A percentile compares a stretch with the other conserved stretches of the same genome.
phyloP scores from a whole-genome alignment of 2,888 invertebrate species.

The Sclerodermus sp. region DNA sequence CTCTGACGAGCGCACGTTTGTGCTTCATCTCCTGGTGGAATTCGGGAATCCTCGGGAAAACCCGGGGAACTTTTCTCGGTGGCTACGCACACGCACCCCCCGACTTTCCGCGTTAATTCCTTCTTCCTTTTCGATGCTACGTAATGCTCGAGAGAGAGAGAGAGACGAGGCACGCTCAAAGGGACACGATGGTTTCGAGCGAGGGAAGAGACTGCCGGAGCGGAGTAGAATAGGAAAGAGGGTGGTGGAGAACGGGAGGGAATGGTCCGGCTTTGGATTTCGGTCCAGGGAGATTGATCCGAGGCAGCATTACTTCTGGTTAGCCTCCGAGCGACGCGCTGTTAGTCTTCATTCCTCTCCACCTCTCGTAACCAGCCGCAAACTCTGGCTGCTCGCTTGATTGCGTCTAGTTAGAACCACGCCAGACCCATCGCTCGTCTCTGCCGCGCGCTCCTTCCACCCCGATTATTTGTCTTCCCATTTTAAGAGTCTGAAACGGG shows the following conservation, averaged over 20 bases:
- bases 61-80: no score
- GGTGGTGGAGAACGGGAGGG: constrained; percentile 8
- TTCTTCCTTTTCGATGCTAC: no score
- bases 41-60: no score
- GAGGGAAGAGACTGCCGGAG: neutral
- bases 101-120: no score
- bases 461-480: constrained; percentile 52
- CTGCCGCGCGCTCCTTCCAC: constrained; percentile 39
- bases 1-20: constrained; percentile 34
- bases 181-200: constrained; percentile 1
- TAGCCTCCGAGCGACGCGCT: constrained; percentile 54
- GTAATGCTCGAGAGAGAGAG: no score
- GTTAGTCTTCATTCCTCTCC: constrained; percentile 55
- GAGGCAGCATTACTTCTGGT: constrained; percentile 55
- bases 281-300: constrained; percentile 51
- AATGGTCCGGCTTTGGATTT: constrained; percentile 32
- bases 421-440: constrained; percentile 49
- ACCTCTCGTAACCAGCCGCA: constrained; percentile 40
- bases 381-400: constrained; percentile 50
- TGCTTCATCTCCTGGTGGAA: no score
- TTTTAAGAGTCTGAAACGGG: constrained; percentile 42
- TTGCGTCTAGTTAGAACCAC: constrained; percentile 56
- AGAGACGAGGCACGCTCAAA: no score
- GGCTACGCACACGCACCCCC: no score
- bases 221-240: neutral